Base-by-base conservation (phyloP, 2,888 invertebrate genomes). In the Lepeophtheirus nordmannii region DNA sequence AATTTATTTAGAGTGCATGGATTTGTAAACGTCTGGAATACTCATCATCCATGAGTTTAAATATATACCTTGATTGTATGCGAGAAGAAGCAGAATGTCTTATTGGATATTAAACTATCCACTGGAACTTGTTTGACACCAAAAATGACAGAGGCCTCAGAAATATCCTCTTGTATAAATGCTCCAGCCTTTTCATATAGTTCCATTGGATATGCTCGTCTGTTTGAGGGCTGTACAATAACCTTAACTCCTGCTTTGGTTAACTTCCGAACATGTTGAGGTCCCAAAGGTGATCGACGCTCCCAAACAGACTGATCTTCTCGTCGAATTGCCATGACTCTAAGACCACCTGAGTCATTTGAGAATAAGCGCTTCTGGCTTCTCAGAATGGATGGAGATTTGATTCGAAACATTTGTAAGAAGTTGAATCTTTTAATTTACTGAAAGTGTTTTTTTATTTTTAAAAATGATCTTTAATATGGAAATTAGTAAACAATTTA, bases 71-170 rank as follows among this genome's bases (percentile, higher is more conserved):
- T 99, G 72, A 98, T 99, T 0, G 97, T 98, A 75, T 99, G 98
- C 0, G 97, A 97, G 77, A 99, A 99, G 77, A 98, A 89, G 72
- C 93, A 94, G 74, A 97, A 99, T 0, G 98, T 97, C 78, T 94
- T 96, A 73, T 94, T 86, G 0, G 96, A 92, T 68, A 96, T 85
- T 11, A 99, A 80, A 56, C 87, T 83, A 73, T 94, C 93, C 10
- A 91, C 83, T 0, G 96, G 96, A 0, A 87, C 86, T 76, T 91
- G 89, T 73, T 99, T 99, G 7, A 99, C 98, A 0, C 98, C 97
- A 73, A 98, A 91, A 71, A 99, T 93, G 0, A 98, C 86, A 57
- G 85, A 86, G 0, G 98, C 96, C 73, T 94, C 92, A 71, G 89
- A 89, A 68, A 99, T 89, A 74, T 99, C 97, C 75, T 99, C 98